Evolutionary conservation across 2,797 vertebrate genomes (phyloP).

Genomic region (Hylomyscus alleni): DNA sequence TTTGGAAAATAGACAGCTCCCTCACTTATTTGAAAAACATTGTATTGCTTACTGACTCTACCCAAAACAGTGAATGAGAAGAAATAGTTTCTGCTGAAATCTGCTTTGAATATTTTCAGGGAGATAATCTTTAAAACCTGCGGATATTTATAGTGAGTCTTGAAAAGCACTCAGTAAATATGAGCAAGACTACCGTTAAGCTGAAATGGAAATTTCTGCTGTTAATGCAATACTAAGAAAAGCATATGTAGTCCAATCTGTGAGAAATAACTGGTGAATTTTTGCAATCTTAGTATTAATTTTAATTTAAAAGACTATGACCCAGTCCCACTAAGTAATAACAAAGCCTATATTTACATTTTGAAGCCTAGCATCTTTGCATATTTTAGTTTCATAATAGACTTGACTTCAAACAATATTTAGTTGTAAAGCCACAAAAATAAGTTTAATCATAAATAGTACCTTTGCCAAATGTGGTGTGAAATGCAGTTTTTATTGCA

Average conservation of each 20-base stretch:
- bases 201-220: not conserved
- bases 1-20: not conserved
- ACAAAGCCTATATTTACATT: conserved; percentile 23
- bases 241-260: not conserved
- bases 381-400: conserved; percentile 40
- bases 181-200: not conserved
- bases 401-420: conserved; percentile 65
- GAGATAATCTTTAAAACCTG: conserved; percentile 51
- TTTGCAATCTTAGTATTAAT: not conserved
- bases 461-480: conserved; percentile 45
- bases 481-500: conserved; percentile 1
- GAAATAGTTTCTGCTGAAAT: conserved; percentile 50
- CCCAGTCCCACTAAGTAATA: conserved; percentile 2
- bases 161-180: conserved; percentile 9
- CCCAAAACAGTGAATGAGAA: not conserved
- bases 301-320: not conserved
- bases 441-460: conserved; percentile 45
- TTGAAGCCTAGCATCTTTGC: conserved; percentile 2
- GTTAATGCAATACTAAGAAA: not conserved
- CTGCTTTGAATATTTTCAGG: conserved; percentile 36
- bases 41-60: not conserved
- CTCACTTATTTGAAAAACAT: conserved; percentile 4
- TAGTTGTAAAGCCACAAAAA: conserved; percentile 44
- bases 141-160: not conserved
- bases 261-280: not conserved